Percentiles rank a stretch among this genome's conserved stretches.
Conservation (phyloP, 1,140 invertebrate species). For the Leptinotarsa texana region DNA sequence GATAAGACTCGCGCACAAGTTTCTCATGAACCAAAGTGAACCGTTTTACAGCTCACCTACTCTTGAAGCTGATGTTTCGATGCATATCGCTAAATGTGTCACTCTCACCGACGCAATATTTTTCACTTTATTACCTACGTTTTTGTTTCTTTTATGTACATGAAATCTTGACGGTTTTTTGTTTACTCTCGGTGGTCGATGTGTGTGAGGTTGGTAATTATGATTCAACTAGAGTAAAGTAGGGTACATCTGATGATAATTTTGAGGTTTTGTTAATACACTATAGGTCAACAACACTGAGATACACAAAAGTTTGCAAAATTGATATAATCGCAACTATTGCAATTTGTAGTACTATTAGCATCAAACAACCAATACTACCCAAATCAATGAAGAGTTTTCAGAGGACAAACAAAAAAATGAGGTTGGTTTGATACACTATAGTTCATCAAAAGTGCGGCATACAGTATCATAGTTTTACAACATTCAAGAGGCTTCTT, state of each 20-base stretch:
- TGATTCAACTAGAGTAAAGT: too few relatives aligned
- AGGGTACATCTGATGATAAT: too few relatives aligned
- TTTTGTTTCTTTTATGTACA: conserved; percentile 17
- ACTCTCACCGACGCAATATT: conserved; percentile 30
- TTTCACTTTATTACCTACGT: conserved; percentile 29
- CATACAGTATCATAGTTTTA: too few relatives aligned
- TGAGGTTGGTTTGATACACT: too few relatives aligned
- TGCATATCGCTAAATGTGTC: conserved; percentile 33
- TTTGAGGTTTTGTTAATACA: neutral
- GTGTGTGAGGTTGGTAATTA: neutral
- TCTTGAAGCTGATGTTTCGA: conserved; percentile 35
- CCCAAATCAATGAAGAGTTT: too few relatives aligned
- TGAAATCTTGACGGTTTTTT: conserved; percentile 8
- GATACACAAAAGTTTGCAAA: too few relatives aligned
- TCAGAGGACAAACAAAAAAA: too few relatives aligned
- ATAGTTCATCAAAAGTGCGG: too few relatives aligned
- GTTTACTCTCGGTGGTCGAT: neutral
- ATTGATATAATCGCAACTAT: too few relatives aligned
- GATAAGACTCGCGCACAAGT: conserved; percentile 34
- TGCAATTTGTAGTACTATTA: too few relatives aligned
- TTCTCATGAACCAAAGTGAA: conserved; percentile 44
- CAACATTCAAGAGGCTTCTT: too few relatives aligned
- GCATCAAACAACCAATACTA: too few relatives aligned
- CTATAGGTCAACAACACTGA: neutral
- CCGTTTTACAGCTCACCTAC: conserved; percentile 44